Evolutionary conservation across 2,888 invertebrate species (phyloP), one percentile per base, ranked within the genome.

Genomic region (Polyommatus iphigenia): DNA sequence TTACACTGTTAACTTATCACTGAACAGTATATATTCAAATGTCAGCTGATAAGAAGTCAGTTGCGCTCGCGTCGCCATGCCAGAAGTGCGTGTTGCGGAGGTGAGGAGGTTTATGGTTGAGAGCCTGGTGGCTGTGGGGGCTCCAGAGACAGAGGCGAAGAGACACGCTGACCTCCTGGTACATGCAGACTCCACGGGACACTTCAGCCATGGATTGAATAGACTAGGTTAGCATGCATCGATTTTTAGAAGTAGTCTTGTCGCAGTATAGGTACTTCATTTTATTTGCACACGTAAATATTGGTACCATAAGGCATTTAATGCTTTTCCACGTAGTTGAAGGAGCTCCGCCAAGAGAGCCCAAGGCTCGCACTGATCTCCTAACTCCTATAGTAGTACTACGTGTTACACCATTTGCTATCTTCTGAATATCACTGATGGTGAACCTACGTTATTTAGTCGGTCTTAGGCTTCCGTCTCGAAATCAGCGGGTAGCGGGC

Each of bases 191-290:
- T 94, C 96, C 82, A 94, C 97, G 18, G 98, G 98, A 0, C 98
- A 98, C 85, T 98, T 96, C 85, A 98, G 98, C 83, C 98, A 98
- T 88, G 98, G 98, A 7, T 94, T 98, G 85, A 98, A 98, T 86
- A 94, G 98, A 85, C 90, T 97, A 76, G 96, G 96, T 96, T 87
- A 90, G 87, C 32, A 32, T 32, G 32, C 32, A 3, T 73, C 3
- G 0, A 73, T 67, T 54, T 41, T 41, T 41, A 36, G 0, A 36
- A 41, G 41, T 41, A 41, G 41, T 41, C 10, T 10, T 41, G 41
- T 41, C 41, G 41, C 41, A 10, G 41, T 41, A 41, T 41, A 41
- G 7, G 8, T 6, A 36, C 10, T 41, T 46, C 0, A 46, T 46
- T 46, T 46, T 46, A 10, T 13, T 46, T 10, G 46, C 10, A 13